A percentile compares a stretch with the other conserved stretches of the same genome.
These are phyloP conservation scores for Loris lydekkerianus DNA, from an alignment of 2,797 vertebrate genomes.

Conservation along the genomic window DNA sequence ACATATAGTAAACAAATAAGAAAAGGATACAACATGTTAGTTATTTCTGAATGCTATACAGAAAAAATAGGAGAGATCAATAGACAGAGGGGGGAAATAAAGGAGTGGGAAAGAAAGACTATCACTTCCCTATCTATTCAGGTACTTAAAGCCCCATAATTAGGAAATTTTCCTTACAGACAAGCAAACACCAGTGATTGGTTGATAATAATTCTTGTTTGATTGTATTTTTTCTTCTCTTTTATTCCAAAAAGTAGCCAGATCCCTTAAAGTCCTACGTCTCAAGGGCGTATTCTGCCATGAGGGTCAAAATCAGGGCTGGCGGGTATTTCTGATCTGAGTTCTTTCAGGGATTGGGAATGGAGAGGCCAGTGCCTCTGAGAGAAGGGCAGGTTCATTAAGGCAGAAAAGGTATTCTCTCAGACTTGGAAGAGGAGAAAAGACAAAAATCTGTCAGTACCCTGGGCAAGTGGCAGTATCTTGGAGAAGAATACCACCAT, in stretches of 20 bases:
- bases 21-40: neutral
- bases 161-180: neutral
- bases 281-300: neutral
- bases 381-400: neutral
- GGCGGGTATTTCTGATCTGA: neutral
- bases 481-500: neutral
- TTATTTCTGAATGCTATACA: neutral
- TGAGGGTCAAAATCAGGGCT: neutral
- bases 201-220: neutral
- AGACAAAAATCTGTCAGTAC: neutral
- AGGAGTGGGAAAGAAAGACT: neutral
- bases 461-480: neutral
- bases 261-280: neutral
- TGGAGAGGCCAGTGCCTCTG: neutral
- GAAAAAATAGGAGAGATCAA: neutral
- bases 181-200: neutral
- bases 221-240: neutral
- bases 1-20: slow-evolving; percentile 6
- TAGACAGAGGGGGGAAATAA: neutral
- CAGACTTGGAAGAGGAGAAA: neutral
- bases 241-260: neutral
- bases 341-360: neutral
- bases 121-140: neutral
- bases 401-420: neutral
- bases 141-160: neutral